These are phyloP conservation scores for Carassius gibelio DNA, from an alignment of 2,113 vertebrate species.

Conservation along the genomic window DNA sequence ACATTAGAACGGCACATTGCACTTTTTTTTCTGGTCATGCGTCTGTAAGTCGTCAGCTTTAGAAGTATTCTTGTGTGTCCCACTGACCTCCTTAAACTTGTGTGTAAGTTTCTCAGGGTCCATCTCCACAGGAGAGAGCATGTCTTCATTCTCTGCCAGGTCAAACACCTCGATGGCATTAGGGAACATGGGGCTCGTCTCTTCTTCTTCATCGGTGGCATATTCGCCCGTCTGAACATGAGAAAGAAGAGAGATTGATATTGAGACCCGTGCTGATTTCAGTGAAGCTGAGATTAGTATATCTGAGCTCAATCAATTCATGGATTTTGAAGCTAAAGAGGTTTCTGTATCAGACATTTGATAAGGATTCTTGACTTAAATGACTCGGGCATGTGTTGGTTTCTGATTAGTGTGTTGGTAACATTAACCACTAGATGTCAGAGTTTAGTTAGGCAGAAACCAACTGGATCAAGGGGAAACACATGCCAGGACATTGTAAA, in stretches of 20 bases:
- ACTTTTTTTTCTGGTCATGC: not conserved
- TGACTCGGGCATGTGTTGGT: not conserved
- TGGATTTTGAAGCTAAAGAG: not conserved
- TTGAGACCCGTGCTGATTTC: not conserved
- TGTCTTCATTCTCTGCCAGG: conserved; percentile 89
- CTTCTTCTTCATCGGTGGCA: conserved; percentile 89
- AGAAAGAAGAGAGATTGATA: not conserved
- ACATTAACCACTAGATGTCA: conserved; percentile 51
- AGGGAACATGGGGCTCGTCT: conserved; percentile 95
- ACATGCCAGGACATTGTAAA: conserved; percentile 40
- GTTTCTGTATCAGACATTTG: not conserved
- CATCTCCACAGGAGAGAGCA: conserved; percentile 90
- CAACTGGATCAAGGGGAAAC: not conserved
- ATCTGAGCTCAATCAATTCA: no score
- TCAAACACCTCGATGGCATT: conserved; percentile 95
- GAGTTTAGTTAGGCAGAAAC: conserved; percentile 7
- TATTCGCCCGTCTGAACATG: conserved; percentile 88
- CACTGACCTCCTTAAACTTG: conserved; percentile 92
- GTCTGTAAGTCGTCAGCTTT: not conserved
- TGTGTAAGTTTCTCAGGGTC: conserved; percentile 94
- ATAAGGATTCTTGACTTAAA: not conserved
- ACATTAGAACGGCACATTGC: not conserved
- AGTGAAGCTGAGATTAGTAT: not conserved
- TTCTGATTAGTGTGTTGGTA: not conserved
- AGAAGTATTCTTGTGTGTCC: not conserved